A percentile compares a stretch with the other conserved stretches of the same genome.
Conservation (phyloP, 2,888 invertebrate genomes). For the Sinodicranocentrus sp. region DNA sequence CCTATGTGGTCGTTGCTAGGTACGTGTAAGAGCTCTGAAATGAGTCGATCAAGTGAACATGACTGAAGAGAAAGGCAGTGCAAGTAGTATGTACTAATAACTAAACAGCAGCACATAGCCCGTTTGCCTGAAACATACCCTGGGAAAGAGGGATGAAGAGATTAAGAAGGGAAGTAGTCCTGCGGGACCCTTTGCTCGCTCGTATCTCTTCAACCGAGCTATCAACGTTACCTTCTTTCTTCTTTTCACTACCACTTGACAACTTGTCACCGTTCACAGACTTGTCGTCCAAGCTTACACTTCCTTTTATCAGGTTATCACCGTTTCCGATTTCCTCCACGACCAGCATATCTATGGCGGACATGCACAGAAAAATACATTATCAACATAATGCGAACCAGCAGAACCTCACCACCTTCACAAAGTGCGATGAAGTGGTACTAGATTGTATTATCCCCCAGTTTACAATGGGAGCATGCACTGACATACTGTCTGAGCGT, state of each 20-base stretch:
- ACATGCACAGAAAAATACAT: not conserved
- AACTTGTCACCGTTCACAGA: constrained; percentile 77
- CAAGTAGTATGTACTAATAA: constrained; percentile 24
- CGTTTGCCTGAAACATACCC: constrained; percentile 82
- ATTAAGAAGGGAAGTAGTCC: constrained; percentile 96
- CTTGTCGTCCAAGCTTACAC: constrained; percentile 78
- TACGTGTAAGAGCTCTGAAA: not conserved
- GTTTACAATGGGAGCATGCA: too few species aligned
- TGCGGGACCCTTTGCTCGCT: constrained; percentile 87
- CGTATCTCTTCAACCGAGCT: constrained; percentile 73
- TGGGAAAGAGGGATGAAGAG: constrained; percentile 97
- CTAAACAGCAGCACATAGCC: constrained; percentile 73
- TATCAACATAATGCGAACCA: too few species aligned
- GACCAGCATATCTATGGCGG: constrained; percentile 79
- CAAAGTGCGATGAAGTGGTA: too few species aligned
- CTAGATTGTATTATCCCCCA: too few species aligned
- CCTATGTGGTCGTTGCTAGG: too few species aligned
- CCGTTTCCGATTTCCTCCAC: constrained; percentile 79
- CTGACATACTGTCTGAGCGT: too few species aligned
- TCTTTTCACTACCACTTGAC: constrained; percentile 81
- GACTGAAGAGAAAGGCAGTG: constrained; percentile 36
- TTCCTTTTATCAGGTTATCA: constrained; percentile 60
- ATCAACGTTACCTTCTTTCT: constrained; percentile 75
- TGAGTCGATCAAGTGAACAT: constrained; percentile 3
- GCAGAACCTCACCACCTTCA: too few species aligned